Base-by-base conservation (phyloP, 2,113 vertebrate species). In the Heterotis niloticus region DNA sequence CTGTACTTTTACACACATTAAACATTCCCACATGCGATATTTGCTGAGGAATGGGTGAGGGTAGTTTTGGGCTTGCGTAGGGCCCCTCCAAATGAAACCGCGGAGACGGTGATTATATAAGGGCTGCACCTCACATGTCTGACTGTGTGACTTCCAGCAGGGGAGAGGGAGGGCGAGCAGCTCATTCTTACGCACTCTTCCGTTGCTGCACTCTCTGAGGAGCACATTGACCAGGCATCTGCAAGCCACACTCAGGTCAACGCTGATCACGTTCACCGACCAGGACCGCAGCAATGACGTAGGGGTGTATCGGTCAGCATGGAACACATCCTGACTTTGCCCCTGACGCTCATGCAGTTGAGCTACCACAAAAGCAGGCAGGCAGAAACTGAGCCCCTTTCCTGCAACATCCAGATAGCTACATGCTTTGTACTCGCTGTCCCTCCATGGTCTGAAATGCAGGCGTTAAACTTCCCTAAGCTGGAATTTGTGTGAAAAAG, bases 101-200 rank as follows among this genome's bases (percentile, higher is more conserved):
- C 85, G 86, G 81, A 77, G 83, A 86, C 83, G 87, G 84, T 84
- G 71, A 88, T 92, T 93, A 93, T 90, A 90, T 92, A 92, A 92
- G 83, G 62, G 90, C 87, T 89, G 88, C 89, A 87, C 86, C 86
- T 83, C 91, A 92, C 92, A 92, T 92, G 91, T 88, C 88, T 85
- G 85, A 90, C 83, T 90, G 86, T 91, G 92, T 93, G 91, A 93
- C 90, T 91, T 89, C 85, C 88, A 90, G 90, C 88, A 86, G 88
- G 88, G 88, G 75, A 67, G 34, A 2, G 34, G 34, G 34, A 44
- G 34, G 34, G 23, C 17, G n/a, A 65, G 16, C 18, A 23, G 16
- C 23, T n/a, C 64, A 5, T n/a, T 18, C 10, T 14, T 23, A 13
- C 52, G 7, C 34, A 4, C 56, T 73, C 24, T 56, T 14, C 44